Evolutionary conservation across 2,113 vertebrate genomes (phyloP), one percentile per base, ranked within the genome.

Genomic region (Diadophis punctatus): DNA sequence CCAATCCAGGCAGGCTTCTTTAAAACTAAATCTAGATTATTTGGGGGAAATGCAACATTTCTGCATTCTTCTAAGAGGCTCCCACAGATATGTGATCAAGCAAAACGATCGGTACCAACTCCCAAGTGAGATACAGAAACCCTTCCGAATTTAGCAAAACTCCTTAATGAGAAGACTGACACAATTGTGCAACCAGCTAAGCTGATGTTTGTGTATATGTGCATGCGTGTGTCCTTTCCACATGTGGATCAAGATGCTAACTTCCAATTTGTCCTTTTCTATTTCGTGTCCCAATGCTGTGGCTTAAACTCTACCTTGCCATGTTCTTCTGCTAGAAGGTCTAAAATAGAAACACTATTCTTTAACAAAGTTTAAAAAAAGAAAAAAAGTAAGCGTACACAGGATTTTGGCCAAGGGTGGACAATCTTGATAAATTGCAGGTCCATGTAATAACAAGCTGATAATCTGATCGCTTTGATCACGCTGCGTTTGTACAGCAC

Each of bases 251-350:
- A 39, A 46, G 14, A 5, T 14, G 3, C 58, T n/a, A 30, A 63
- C 60, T n/a, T 22, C 16, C 8, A 60, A 9, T 23, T 16, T 90
- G 11, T 53, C 7, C 27, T 8, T 84, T 14, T 53, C 25, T 12
- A 11, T 7, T 2, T 55, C 51, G 9, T n/a, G 43, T 30, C 20
- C 9, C 46, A 23, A 5, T 98, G 96, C 97, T 97, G 96, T 97
- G 97, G 92, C 30, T 34, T 16, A 18, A 16, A 68, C 4, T 16
- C 30, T 16, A 51, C 95, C 53, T 10, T 93, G 53, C 60, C 93
- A 93, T 92, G 94, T 93, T 95, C 91, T 30, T 34, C 93, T 34
- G 46, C 86, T 68, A 94, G 93, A 91, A 49, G 49, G 91, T 60
- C 74, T 55, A 91, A 60, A 86, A 30, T 4, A 16, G 89, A 90